Evolutionary conservation across 2,113 vertebrate species (phyloP), one percentile per base, ranked within the genome.

Genomic region (Strigops habroptila): DNA sequence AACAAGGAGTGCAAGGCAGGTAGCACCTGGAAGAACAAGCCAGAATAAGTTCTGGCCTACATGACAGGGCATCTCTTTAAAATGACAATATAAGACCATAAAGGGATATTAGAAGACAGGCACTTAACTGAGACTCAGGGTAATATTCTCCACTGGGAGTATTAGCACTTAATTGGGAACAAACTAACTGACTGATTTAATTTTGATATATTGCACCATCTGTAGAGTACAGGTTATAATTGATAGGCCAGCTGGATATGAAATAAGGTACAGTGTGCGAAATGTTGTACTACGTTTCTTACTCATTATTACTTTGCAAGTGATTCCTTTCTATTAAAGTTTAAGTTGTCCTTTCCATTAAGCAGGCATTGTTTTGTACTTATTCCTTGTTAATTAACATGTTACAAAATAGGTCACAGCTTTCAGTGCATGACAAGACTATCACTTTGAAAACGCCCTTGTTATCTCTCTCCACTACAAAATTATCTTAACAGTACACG

Each of bases 141-240:
- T 79, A 96, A 81, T 92, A 88, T 84, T 73, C 86, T 95, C 88
- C 65, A 82, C 39, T 23, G 86, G 83, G 94, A 96, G 60, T 84
- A 95, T 96, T 93, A 96, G 85, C 70, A 87, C 73, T 85, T 95
- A 97, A 96, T 92, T 91, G 84, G 78, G 75, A 94, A 85, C 93
- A 95, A 97, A 96, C 86, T 92, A 55, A 96, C 88, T 90, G 89
- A 92, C 84, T 94, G 95, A 82, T 82, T 96, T 94, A 96, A 97
- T 95, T 93, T 91, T 96, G 95, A 97, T 96, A 68, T 90, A 97
- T 93, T 90, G 75, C 91, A 96, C 92, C 92, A 97, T 96, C 97
- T 97, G 96, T 68, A 86, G 77, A 90, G 77, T 11, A 39, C 63
- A 82, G 86, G 86, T 87, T 92, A 88, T 96, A 96, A 96, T 53